phyloP scores from a whole-genome alignment of 2,113 vertebrate species.

The Tauraco erythrolophus region DNA sequence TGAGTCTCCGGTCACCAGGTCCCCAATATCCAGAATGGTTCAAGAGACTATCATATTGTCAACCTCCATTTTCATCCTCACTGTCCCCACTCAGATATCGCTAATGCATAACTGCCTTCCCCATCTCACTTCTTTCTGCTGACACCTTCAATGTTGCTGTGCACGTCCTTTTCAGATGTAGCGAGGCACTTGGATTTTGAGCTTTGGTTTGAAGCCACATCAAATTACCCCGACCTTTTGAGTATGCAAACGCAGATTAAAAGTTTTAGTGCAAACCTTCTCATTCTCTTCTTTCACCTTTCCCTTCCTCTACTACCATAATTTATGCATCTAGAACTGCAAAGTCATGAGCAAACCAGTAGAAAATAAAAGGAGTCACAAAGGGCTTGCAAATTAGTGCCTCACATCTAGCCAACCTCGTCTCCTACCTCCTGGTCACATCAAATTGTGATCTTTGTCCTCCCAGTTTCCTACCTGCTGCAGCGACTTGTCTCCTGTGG shows the following conservation, averaged over 20 bases:
- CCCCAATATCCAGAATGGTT: background rate
- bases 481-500: background rate
- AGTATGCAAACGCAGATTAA: background rate
- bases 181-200: background rate
- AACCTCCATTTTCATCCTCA: background rate
- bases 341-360: background rate
- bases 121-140: background rate
- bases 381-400: background rate
- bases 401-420: background rate
- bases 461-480: background rate
- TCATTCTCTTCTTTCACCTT: background rate
- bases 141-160: background rate
- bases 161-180: background rate
- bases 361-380: background rate
- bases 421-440: background rate
- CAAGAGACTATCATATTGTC: background rate
- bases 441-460: background rate
- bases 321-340: background rate
- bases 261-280: background rate
- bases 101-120: background rate
- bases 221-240: background rate
- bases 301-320: background rate
- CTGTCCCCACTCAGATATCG: background rate
- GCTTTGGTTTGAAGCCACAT: background rate
- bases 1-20: background rate